Evolutionary conservation across 92 coral and sea anemone species (phyloP), one percentile per base, ranked within the genome.

Genomic region (Epizoanthus stellaris): DNA sequence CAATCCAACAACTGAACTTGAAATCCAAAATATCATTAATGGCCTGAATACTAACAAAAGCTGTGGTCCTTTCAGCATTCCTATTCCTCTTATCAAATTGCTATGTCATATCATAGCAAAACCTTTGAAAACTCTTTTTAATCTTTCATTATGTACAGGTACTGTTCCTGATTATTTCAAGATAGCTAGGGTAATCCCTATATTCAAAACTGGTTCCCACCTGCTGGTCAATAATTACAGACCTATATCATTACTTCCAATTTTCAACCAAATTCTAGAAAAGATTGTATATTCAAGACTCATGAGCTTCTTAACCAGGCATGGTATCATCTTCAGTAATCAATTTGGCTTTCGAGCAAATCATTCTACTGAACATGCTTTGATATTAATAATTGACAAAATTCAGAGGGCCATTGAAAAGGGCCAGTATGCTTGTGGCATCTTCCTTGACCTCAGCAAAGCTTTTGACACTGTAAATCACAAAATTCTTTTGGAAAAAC

Each of bases 271-370:
- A 68, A 85, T 85, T 30, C 53, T 88, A 13, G 91, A 84, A 53
- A 88, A 80, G 69, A 64, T 88, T 7, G 64, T 83, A 58, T 49
- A 82, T 36, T 64, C 39, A 12, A 75, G 91, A 68, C 61, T 89
- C 3, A 69, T 70, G 11, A 15, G 4, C 30, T 84, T 38, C 42
- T 34, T 89, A 20, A 56, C 72, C 16, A 70, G 77, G 71, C 70
- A 73, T 57, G 30, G 57, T 65, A 20, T 85, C 4, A 43, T 89
- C 61, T 84, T 40, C 67, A 63, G 84, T 16, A 70, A 62, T 38
- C 92, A 84, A 59, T 84, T 89, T 89, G 88, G 92, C 57, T 84
- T 89, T 71, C 62, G 88, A 3, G 36, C 76, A 5, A 84, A 77
- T 1, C 88, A 89, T 72, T 84, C 86, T 17, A 79, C 88, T 21